Conservation (phyloP, 2,797 vertebrate species). For the Urosaurus nigricauda region DNA sequence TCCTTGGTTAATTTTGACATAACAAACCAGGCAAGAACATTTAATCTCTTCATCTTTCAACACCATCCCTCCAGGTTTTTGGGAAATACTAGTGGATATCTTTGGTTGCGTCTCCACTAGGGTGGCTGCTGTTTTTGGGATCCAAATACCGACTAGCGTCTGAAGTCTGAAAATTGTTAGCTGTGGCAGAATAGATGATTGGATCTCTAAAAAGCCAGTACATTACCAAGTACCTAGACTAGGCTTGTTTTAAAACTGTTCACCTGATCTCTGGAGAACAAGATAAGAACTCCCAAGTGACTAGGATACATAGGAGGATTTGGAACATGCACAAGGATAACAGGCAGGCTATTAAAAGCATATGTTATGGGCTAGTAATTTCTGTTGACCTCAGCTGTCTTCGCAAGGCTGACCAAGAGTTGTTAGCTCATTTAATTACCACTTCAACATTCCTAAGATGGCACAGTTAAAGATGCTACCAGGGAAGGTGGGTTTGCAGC, state of each 20-base stretch:
- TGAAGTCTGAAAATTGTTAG: background rate
- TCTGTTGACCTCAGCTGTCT: too few relatives aligned
- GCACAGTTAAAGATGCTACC: background rate
- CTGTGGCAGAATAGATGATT: too few relatives aligned
- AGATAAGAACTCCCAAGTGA: background rate
- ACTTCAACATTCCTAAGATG: background rate
- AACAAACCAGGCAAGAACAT: background rate
- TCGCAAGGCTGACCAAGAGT: background rate
- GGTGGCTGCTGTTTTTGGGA: background rate
- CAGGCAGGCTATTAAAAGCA: too few relatives aligned
- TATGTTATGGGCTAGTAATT: too few relatives aligned
- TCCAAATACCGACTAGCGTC: background rate
- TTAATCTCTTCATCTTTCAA: background rate
- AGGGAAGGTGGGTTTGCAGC: too few relatives aligned
- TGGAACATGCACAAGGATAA: background rate
- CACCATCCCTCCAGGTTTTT: too few relatives aligned
- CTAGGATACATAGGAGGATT: background rate
- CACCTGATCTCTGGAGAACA: background rate
- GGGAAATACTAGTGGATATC: background rate
- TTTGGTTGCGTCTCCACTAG: background rate
- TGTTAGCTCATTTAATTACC: background rate
- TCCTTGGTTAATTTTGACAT: too few relatives aligned
- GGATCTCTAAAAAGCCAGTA: background rate
- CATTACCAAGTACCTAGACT: too few relatives aligned
- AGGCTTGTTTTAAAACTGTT: too few relatives aligned